A percentile compares a stretch with the other conserved stretches of the same genome.
Evolutionary conservation across 2,113 vertebrate genomes (phyloP).

Genomic region (Gallinago undulata): DNA sequence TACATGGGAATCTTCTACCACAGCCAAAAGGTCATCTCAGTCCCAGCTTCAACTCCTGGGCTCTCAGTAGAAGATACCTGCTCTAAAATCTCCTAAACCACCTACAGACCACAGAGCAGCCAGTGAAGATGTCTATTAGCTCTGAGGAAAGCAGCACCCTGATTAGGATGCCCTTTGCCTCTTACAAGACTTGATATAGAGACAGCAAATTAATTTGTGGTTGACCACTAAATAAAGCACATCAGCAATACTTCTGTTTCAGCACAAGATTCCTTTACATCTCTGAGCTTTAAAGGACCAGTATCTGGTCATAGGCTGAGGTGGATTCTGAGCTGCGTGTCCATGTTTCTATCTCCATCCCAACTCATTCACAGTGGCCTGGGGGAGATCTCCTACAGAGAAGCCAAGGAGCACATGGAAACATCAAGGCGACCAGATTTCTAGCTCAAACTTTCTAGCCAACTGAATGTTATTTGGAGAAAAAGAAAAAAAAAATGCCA

Average conservation of each 20-base stretch:
- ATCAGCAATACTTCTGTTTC: background rate
- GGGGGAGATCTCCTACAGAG: background rate
- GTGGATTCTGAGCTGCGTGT: background rate
- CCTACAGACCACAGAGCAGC: background rate
- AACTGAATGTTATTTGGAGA: background rate
- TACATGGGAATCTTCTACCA: background rate
- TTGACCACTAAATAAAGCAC: background rate
- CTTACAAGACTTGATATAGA: background rate
- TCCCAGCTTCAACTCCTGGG: background rate
- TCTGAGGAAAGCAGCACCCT: background rate
- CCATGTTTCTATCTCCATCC: background rate
- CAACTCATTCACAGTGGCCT: background rate
- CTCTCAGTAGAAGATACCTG: background rate
- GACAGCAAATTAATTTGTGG: background rate
- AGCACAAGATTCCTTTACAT: background rate
- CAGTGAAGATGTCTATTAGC: background rate
- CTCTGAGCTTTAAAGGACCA: background rate
- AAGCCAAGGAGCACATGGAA: background rate
- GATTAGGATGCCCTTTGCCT: background rate
- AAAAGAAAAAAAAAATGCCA: background rate
- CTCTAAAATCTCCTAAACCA: background rate
- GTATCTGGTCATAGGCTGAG: background rate
- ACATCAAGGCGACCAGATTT: background rate
- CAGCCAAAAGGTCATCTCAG: background rate
- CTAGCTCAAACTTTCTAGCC: background rate